Evolutionary conservation across 2,888 invertebrate genomes (phyloP).

Genomic region (Anagyrus pseudococci): DNA sequence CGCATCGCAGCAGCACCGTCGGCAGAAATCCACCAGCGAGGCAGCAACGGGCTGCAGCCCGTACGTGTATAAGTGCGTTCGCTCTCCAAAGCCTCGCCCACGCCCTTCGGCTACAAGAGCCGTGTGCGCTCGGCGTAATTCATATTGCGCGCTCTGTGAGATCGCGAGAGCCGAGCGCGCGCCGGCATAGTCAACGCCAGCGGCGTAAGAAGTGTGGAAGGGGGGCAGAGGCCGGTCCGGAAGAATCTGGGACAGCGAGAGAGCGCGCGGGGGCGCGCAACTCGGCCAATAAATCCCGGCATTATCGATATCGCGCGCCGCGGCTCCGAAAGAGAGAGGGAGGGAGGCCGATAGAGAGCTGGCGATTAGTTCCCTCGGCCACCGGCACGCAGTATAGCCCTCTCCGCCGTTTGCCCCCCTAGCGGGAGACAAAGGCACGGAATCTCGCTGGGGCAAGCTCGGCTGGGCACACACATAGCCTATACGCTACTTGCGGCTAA

Average conservation of each 20-base stretch:
- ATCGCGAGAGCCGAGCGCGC: constrained; percentile 10
- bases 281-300: constrained; percentile 49
- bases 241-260: constrained; percentile 49
- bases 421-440: constrained; percentile 45
- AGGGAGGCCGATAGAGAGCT: constrained; percentile 41
- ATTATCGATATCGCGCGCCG: constrained; percentile 47
- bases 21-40: no score
- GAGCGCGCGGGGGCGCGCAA: constrained; percentile 34
- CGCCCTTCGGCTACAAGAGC: constrained; percentile 42
- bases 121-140: constrained; percentile 15
- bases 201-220: no score
- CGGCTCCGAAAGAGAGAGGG: constrained; percentile 42
- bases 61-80: not conserved
- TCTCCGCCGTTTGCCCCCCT: no score
- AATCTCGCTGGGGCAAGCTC: constrained; percentile 43
- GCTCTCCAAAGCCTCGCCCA: constrained; percentile 40
- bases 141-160: not conserved
- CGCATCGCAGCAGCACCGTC: no score
- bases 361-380: constrained; percentile 39
- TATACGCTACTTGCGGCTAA: constrained; percentile 44
- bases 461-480: not conserved
- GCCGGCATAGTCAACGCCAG: constrained; percentile 37
- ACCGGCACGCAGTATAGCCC: no score
- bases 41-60: no score
- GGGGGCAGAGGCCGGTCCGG: no score